Evolutionary conservation across 1,140 invertebrate species (phyloP).

Genomic region (Pseudomyrmex gracilis): DNA sequence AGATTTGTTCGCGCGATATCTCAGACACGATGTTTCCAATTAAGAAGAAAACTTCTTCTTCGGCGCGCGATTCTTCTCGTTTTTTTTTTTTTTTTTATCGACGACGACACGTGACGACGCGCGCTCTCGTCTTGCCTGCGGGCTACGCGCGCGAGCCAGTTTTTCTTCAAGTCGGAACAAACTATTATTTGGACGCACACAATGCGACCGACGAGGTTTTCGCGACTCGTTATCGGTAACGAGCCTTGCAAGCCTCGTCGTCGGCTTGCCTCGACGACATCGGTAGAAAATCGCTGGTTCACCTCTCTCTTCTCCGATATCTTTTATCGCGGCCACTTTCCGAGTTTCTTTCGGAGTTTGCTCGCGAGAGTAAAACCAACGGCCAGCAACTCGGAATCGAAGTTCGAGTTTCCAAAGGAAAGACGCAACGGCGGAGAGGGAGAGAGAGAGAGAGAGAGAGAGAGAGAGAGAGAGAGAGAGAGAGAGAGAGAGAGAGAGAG

Average conservation of each 20-base stretch:
- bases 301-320: conserved; percentile 16
- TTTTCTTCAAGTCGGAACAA: conserved; percentile 8
- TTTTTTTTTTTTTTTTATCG: conserved; percentile 34
- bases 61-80: conserved; percentile 27
- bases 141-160: conserved; percentile 34
- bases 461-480: too few relatives aligned
- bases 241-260: conserved; percentile 65
- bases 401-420: conserved; percentile 10
- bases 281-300: conserved; percentile 59
- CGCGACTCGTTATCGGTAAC: conserved; percentile 72
- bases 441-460: too few relatives aligned
- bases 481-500: too few relatives aligned
- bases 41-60: not conserved
- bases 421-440: conserved; percentile 56
- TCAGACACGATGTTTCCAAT: too few relatives aligned
- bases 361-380: conserved; percentile 15
- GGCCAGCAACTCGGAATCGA: not conserved
- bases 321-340: conserved; percentile 57
- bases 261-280: conserved; percentile 63
- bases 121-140: conserved; percentile 29
- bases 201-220: conserved; percentile 68
- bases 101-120: conserved; percentile 29
- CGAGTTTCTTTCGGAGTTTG: conserved; percentile 28
- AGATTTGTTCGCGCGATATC: too few relatives aligned
- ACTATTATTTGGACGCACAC: conserved; percentile 67